Percentiles rank a stretch among this genome's conserved stretches.
These are phyloP conservation scores for Oreochromis grahami DNA, from an alignment of 2,797 vertebrate genomes.

Conservation along the genomic window DNA sequence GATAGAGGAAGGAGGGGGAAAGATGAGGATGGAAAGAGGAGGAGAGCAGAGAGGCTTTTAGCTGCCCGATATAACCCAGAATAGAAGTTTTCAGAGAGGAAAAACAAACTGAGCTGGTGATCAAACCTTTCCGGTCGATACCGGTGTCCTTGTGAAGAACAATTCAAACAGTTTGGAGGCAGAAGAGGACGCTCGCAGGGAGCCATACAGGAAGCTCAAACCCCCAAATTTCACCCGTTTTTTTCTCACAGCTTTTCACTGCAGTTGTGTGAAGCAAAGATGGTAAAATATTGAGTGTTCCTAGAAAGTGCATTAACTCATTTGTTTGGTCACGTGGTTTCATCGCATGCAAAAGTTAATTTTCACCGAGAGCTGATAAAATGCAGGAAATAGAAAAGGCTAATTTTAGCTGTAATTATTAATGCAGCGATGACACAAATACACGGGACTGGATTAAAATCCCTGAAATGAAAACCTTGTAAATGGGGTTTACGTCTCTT, in stretches of 20 bases:
- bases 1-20: not conserved
- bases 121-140: slow-evolving; percentile 40
- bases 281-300: not conserved
- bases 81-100: slow-evolving; percentile 54
- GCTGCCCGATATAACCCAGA: slow-evolving; percentile 37
- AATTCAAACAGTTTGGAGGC: not conserved
- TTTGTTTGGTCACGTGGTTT: not conserved
- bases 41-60: slow-evolving; percentile 28
- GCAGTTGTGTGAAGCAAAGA: not conserved
- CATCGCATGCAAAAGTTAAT: not conserved
- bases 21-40: slow-evolving; percentile 4
- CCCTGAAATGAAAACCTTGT: not conserved
- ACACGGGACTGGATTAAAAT: not conserved
- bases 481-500: not conserved
- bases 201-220: not conserved
- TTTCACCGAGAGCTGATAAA: not conserved
- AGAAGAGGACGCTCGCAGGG: not conserved
- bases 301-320: not conserved
- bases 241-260: not conserved
- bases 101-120: slow-evolving; percentile 38
- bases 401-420: not conserved
- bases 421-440: not conserved
- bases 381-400: not conserved
- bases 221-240: not conserved
- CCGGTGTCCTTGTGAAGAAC: slow-evolving; percentile 38